Evolutionary conservation across 1,140 invertebrate genomes (phyloP).

Genomic region (Trigoniulus corallinus): DNA sequence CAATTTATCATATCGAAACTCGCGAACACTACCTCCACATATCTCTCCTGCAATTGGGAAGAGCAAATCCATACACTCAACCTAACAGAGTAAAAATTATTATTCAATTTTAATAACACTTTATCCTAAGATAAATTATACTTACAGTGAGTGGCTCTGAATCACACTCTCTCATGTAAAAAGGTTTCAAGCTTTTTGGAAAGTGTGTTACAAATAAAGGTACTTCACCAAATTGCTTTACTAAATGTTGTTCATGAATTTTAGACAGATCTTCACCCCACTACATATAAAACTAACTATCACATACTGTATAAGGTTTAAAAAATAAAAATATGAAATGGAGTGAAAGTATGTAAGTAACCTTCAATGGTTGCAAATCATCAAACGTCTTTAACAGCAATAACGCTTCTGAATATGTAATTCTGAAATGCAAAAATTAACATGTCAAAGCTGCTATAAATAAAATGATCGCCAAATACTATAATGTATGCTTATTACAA

Average conservation of each 20-base stretch:
- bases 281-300: conserved; percentile 15
- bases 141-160: neutral
- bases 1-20: conserved; percentile 53
- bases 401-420: too few species aligned
- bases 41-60: conserved; percentile 78
- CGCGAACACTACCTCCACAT: conserved; percentile 82
- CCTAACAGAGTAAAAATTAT: too few species aligned
- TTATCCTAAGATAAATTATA: conserved; percentile 16
- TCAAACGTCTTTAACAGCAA: too few species aligned
- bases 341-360: too few species aligned
- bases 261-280: conserved; percentile 48
- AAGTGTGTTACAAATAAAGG: conserved; percentile 83
- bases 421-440: too few species aligned
- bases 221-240: conserved; percentile 46
- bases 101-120: too few species aligned
- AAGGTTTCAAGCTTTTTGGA: conserved; percentile 72
- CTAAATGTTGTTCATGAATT: conserved; percentile 76
- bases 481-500: too few species aligned
- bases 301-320: neutral
- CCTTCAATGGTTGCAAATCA: too few species aligned
- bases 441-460: too few species aligned
- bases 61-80: conserved; percentile 72
- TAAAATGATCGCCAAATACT: too few species aligned
- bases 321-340: too few species aligned
- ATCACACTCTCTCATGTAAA: conserved; percentile 69